Evolutionary conservation across 2,888 invertebrate species (phyloP), one percentile per base, ranked within the genome.

Genomic region (Plagiodera versicolora): DNA sequence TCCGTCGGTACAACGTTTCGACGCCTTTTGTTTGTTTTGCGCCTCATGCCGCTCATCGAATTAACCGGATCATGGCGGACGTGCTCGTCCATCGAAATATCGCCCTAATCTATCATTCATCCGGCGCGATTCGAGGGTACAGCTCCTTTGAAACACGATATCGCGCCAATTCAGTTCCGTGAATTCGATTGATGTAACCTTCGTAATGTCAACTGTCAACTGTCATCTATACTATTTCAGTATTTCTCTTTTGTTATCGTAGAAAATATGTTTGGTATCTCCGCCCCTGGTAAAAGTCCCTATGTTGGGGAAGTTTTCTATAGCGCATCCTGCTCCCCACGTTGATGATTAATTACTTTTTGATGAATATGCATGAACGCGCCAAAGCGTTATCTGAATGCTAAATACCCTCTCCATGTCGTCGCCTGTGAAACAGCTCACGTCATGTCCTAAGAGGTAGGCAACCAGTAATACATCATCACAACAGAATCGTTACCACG

Each of bases 351-450:
- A 77, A 78, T 78, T 78, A 78, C 77, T 65, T 70, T 69, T 69
- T 75, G 75, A 78, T 78, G 77, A 78, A 78, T 78, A 78, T 78
- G 78, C 77, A 78, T 78, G 77, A 77, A 72, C 67, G 73, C 71
- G 67, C 70, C 74, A 63, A 67, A 70, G 75, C 75, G 75, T 75
- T 74, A 75, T 77, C 74, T 71, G 74, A 76, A 75, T 77, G 75
- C 75, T 75, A 75, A 74, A 72, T 74, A 74, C 74, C 72, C 71
- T n/a, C n/a, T n/a, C n/a, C n/a, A n/a, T n/a, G n/a, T n/a, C n/a
- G n/a, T n/a, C n/a, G n/a, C n/a, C n/a, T n/a, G n/a, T n/a, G n/a
- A n/a, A n/a, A n/a, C n/a, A n/a, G n/a, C n/a, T n/a, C n/a, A n/a
- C n/a, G n/a, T n/a, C n/a, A n/a, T n/a, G n/a, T n/a, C n/a, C n/a